Evolutionary conservation across 2,888 invertebrate genomes (phyloP), one percentile per base, ranked within the genome.

Genomic region (Rosalia funebris): DNA sequence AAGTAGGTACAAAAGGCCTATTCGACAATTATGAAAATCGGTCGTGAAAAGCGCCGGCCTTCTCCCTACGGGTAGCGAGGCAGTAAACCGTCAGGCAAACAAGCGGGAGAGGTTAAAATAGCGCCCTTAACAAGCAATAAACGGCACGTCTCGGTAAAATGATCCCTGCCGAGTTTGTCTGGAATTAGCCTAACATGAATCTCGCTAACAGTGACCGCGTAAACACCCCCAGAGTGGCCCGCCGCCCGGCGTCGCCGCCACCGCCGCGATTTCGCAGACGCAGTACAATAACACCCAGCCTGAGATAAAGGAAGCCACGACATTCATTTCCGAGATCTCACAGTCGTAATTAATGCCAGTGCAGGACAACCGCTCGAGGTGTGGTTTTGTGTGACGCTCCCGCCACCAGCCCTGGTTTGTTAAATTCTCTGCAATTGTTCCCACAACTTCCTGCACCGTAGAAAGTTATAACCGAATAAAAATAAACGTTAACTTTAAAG

Each of bases 301-400:
- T 39, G 71, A 75, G 77, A 77, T 77, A 77, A 77, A 77, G 76
- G 75, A 75, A 77, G 77, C 78, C 77, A 73, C 77, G 76, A 77
- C 76, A 77, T 78, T 76, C 77, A 78, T 78, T 78, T 78, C 76
- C 77, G 72, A 76, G 77, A 76, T 77, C 75, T 76, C 71, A 65
- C 50, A 50, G 50, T 25, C 69, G 77, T 77, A 79, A 79, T 79
- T 77, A 79, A 79, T 78, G 77, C 77, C 72, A 67, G 72, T 74
- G 74, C 76, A 73, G 74, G 72, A 74, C 75, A 72, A 72, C 72
- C 71, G 72, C 71, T 71, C 69, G 68, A 66, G 74, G 69, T 71
- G 72, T 63, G 63, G 69, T 65, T 64, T 67, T 64, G 63, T 65
- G 61, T 64, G 56, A 61, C 39, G 59, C 60, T 54, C 61, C 57